Conservation (phyloP, 2,113 vertebrate species). For the Tachuris rubrigastra region DNA sequence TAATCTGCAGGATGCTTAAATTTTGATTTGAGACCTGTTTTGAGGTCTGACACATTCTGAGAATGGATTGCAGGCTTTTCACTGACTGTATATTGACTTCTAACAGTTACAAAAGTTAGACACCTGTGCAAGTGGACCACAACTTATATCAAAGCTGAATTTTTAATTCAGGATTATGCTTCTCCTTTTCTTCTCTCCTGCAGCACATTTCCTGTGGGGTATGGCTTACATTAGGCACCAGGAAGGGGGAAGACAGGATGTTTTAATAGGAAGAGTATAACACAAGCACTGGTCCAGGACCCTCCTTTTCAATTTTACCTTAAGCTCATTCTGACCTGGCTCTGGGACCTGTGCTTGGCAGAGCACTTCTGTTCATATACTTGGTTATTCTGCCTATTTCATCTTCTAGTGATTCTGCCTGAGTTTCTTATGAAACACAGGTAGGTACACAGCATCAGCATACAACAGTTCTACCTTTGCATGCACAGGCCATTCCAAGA, state of each 20-base stretch:
- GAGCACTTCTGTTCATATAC: neutral
- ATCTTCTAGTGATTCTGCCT: neutral
- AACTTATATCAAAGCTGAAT: neutral
- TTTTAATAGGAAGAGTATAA: neutral
- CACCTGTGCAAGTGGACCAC: neutral
- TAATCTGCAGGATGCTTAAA: neutral
- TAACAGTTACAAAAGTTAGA: neutral
- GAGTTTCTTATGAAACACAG: neutral
- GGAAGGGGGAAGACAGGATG: neutral
- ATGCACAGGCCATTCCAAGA: neutral
- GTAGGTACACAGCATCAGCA: neutral
- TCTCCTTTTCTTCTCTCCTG: neutral
- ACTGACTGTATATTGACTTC: neutral
- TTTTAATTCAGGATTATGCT: neutral
- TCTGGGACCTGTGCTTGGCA: neutral
- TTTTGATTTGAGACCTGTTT: neutral
- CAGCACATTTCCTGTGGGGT: neutral
- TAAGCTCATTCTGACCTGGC: neutral
- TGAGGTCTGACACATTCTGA: neutral
- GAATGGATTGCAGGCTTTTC: neutral
- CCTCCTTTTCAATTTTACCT: neutral
- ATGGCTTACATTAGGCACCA: neutral
- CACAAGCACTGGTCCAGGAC: rapidly evolving
- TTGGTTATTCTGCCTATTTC: neutral
- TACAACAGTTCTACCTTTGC: neutral